Evolutionary conservation across 2,888 invertebrate genomes (phyloP).

Genomic region (Stenodera caucasica): DNA sequence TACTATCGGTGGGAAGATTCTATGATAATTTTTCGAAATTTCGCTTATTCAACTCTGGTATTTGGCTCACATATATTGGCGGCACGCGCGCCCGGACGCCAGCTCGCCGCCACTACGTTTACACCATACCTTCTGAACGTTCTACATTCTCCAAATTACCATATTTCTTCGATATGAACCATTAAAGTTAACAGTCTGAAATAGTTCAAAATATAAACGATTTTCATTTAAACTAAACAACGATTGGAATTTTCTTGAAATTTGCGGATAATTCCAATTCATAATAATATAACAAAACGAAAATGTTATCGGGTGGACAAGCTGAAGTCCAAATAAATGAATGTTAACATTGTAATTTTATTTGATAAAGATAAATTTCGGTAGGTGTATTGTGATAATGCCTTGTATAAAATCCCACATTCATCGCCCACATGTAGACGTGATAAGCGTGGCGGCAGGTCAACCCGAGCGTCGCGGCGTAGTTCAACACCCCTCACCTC

Average conservation of each 20-base stretch:
- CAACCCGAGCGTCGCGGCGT: conserved; percentile 53
- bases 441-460: conserved; percentile 51
- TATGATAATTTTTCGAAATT: conserved; percentile 13
- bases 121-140: conserved; percentile 28
- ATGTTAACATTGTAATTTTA: no score
- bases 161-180: not conserved
- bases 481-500: conserved; percentile 43
- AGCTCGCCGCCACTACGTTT: conserved; percentile 49
- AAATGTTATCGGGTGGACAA: no score
- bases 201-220: no score
- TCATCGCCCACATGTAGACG: conserved; percentile 36
- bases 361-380: not conserved
- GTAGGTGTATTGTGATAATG: not conserved
- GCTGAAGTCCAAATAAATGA: no score
- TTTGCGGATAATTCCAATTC: no score
- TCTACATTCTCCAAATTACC: not conserved
- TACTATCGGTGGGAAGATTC: not conserved
- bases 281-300: no score
- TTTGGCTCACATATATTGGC: conserved; percentile 44
- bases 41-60: conserved; percentile 37
- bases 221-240: no score
- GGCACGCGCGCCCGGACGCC: conserved; percentile 52
- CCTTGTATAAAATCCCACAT: not conserved
- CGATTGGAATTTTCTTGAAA: no score
- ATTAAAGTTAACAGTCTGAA: no score